A percentile compares a stretch with the other conserved stretches of the same genome.
These are phyloP conservation scores for Actinernus sp. DNA, from an alignment of 92 coral and sea anemone genomes.

Conservation along the genomic window DNA sequence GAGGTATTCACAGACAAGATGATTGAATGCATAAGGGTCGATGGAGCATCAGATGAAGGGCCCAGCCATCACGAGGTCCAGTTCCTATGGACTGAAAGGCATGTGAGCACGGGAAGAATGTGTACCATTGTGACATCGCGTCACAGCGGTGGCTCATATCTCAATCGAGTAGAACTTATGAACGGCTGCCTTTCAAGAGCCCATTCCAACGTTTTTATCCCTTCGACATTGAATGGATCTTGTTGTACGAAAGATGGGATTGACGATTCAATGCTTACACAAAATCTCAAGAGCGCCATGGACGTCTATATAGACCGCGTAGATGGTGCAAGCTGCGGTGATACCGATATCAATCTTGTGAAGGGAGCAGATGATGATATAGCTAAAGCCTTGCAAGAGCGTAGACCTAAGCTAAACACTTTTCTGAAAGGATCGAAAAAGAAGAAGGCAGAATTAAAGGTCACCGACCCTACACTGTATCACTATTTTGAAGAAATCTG, in stretches of 20 bases:
- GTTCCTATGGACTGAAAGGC: conserved; percentile 58
- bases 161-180: neutral
- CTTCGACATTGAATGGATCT: conserved; percentile 12
- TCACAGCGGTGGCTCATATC: neutral
- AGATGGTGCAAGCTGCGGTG: no score
- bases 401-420: conserved; percentile 44
- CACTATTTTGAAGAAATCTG: conserved; percentile 63
- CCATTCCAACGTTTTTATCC: conserved; percentile 23
- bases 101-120: neutral
- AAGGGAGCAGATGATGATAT: conserved; percentile 50
- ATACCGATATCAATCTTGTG: conserved; percentile 41
- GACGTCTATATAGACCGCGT: conserved; percentile 27
- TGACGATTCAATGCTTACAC: neutral
- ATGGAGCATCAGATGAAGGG: conserved; percentile 59
- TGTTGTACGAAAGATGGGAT: conserved; percentile 2
- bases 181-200: conserved; percentile 1
- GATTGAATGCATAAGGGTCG: conserved; percentile 52
- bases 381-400: conserved; percentile 51
- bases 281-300: conserved; percentile 20
- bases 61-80: conserved; percentile 56
- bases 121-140: neutral
- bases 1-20: conserved; percentile 19
- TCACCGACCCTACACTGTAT: conserved; percentile 26
- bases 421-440: conserved; percentile 51
- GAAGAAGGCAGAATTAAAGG: conserved; percentile 39